A percentile compares a stretch with the other conserved stretches of the same genome.
Evolutionary conservation across 2,888 invertebrate species (phyloP).

Genomic region (Troides aeacus): DNA sequence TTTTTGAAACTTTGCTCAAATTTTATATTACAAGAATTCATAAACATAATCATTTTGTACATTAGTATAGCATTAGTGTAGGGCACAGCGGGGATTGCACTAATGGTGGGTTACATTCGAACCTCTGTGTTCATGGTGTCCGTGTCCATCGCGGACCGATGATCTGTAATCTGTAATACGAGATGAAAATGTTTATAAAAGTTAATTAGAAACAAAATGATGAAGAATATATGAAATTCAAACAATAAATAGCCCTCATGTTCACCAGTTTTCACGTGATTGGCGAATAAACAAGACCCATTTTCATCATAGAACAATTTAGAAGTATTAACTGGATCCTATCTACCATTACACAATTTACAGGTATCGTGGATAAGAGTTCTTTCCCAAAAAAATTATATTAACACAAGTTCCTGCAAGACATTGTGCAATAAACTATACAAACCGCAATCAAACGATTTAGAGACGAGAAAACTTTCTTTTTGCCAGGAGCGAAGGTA

Average conservation of each 20-base stretch:
- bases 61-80: background rate
- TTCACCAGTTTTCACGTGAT: too few relatives aligned
- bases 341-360: too few relatives aligned
- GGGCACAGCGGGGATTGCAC: conserved; percentile 45
- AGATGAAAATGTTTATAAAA: background rate
- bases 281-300: too few relatives aligned
- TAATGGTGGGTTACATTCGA: conserved; percentile 46
- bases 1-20: conserved; percentile 40
- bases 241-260: too few relatives aligned
- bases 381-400: too few relatives aligned
- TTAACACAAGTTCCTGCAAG: too few relatives aligned
- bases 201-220: background rate
- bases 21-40: conserved; percentile 39
- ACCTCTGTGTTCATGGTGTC: conserved; percentile 29
- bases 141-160: conserved; percentile 22
- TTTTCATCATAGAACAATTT: too few relatives aligned
- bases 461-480: too few relatives aligned
- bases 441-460: too few relatives aligned
- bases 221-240: too few relatives aligned
- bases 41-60: conserved; percentile 35
- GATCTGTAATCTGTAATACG: conserved; percentile 43
- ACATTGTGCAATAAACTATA: too few relatives aligned
- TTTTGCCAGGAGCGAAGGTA: background rate
- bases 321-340: background rate
- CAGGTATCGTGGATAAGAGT: too few relatives aligned